These are phyloP conservation scores for Patella depressa DNA, from an alignment of 2,888 invertebrate genomes.

Conservation along the genomic window DNA sequence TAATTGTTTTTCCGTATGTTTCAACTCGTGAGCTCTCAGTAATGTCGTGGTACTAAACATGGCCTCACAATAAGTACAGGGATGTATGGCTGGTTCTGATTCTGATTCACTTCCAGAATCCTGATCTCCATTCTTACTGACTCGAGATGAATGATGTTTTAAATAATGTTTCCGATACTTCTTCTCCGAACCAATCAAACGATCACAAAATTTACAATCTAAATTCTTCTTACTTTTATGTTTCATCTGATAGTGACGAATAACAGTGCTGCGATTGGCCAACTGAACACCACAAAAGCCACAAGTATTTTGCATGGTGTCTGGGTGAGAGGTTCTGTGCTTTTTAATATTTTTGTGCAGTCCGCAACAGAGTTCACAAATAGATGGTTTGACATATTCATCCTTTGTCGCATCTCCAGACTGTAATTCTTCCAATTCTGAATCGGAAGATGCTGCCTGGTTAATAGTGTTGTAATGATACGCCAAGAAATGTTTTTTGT, in stretches of 20 bases:
- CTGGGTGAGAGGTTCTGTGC: neutral
- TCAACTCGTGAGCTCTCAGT: neutral
- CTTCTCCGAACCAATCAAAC: neutral
- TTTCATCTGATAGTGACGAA: neutral
- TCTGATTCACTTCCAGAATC: no score
- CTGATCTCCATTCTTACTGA: no score
- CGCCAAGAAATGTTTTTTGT: neutral
- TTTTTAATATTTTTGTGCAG: neutral
- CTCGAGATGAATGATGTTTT: neutral
- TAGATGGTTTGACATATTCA: neutral
- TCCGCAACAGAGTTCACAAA: neutral
- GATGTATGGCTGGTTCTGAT: no score
- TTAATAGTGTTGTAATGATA: neutral
- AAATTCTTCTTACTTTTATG: neutral
- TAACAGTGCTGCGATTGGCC: neutral
- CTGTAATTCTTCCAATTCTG: neutral
- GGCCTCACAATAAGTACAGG: neutral
- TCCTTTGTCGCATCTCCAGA: neutral
- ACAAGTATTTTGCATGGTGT: neutral
- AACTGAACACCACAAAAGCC: neutral
- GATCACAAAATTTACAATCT: neutral
- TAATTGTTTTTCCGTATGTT: neutral
- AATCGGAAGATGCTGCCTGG: neutral
- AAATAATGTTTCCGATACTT: slow-evolving; percentile 1
- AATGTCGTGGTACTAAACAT: neutral